Conservation (phyloP, 1,140 invertebrate genomes). For the Macrostomum lignano region DNA sequence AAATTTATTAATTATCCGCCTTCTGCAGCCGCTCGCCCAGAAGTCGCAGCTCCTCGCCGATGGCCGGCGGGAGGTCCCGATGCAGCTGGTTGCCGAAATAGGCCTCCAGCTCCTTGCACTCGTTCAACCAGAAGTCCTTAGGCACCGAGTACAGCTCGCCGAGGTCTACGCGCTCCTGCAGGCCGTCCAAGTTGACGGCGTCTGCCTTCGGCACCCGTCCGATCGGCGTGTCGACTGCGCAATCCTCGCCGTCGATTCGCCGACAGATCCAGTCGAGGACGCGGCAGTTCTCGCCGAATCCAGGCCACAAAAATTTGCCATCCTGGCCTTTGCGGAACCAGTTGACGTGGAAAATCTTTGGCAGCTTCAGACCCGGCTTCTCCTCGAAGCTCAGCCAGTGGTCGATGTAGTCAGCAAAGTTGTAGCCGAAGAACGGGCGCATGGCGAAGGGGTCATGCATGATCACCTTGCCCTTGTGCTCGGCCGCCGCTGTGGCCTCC, state of each 20-base stretch:
- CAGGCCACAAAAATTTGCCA: constrained; percentile 81
- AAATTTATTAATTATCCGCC: too few relatives aligned
- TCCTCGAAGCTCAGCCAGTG: constrained; percentile 63
- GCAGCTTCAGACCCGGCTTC: constrained; percentile 35
- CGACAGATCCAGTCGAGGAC: constrained; percentile 75
- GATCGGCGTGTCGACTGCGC: constrained; percentile 15
- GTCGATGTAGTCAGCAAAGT: constrained; percentile 61
- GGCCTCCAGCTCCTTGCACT: constrained; percentile 47
- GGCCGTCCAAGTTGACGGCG: too few relatives aligned
- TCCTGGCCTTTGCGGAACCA: constrained; percentile 62
- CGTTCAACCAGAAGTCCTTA: constrained; percentile 65
- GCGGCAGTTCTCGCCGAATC: constrained; percentile 76
- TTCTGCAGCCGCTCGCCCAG: too few relatives aligned
- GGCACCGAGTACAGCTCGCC: constrained; percentile 55
- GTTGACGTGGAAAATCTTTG: constrained; percentile 83
- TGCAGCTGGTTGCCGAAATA: constrained; percentile 75
- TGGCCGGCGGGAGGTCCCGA: constrained; percentile 58
- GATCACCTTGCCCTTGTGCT: constrained; percentile 38
- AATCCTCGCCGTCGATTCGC: constrained; percentile 42
- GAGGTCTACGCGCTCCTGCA: constrained; percentile 45
- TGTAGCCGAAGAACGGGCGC: constrained; percentile 88
- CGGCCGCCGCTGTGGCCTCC: constrained; percentile 6
- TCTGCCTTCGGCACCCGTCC: constrained; percentile 18
- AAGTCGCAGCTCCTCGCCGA: too few relatives aligned
- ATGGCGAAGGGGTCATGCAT: constrained; percentile 93